phyloP scores from a whole-genome alignment of 2,888 invertebrate genomes.

The Netelia inedita region DNA sequence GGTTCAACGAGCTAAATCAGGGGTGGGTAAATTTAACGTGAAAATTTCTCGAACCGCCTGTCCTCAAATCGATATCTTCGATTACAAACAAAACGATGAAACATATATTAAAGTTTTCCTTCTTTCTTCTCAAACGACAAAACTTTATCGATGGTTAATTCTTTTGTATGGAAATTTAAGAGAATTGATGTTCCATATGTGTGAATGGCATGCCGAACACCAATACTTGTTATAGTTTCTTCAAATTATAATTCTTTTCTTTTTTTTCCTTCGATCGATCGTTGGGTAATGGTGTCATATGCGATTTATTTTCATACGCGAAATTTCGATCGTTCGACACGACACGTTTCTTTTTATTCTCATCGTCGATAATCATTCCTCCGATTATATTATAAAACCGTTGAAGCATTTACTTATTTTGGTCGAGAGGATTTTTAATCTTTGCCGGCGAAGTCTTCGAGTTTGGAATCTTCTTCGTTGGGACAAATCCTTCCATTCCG shows the following conservation, averaged over 20 bases:
- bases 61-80: slow-evolving; percentile 12
- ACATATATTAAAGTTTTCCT: slow-evolving; percentile 27
- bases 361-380: slow-evolving; percentile 59
- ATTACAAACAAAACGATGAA: slow-evolving; percentile 20
- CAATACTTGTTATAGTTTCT: slow-evolving; percentile 22
- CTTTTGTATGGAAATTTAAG: slow-evolving; percentile 49
- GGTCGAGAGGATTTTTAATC: slow-evolving; percentile 31
- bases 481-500: slow-evolving; percentile 41
- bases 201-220: slow-evolving; percentile 12
- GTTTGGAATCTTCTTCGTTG: neutral
- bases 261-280: slow-evolving; percentile 24
- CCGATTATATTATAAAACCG: slow-evolving; percentile 33
- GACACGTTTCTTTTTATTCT: slow-evolving; percentile 25
- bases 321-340: slow-evolving; percentile 53
- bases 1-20: neutral
- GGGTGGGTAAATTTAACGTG: slow-evolving; percentile 22
- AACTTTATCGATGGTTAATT: slow-evolving; percentile 42
- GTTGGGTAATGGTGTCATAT: slow-evolving; percentile 28
- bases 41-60: neutral
- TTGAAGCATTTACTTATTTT: slow-evolving; percentile 57
- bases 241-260: slow-evolving; percentile 16
- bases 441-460: neutral
- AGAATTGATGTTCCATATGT: slow-evolving; percentile 39
- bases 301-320: slow-evolving; percentile 2
- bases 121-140: slow-evolving; percentile 46